phyloP scores from a whole-genome alignment of 2,113 vertebrate genomes.

The Toxostoma redivivum region DNA sequence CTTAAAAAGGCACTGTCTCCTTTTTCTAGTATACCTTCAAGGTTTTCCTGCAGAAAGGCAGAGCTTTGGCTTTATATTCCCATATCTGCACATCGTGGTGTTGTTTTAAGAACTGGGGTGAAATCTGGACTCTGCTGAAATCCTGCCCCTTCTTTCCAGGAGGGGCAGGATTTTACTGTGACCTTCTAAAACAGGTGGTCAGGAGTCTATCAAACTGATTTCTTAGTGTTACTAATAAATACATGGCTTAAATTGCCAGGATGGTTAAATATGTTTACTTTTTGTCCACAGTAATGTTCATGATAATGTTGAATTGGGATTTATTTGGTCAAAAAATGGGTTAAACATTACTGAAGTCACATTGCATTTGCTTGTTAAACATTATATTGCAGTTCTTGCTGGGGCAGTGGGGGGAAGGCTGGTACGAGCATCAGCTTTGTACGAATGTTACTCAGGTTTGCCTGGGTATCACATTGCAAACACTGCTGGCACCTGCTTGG shows the following conservation, averaged over 20 bases:
- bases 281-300: neutral
- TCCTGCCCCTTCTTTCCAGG: neutral
- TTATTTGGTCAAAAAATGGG: neutral
- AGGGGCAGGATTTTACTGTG: neutral
- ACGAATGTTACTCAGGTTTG: neutral
- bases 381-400: rapidly evolving
- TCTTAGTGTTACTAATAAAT: neutral
- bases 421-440: neutral
- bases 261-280: neutral
- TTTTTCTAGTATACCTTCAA: neutral
- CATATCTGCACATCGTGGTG: neutral
- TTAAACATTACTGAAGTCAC: neutral
- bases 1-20: neutral
- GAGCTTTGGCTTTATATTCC: neutral
- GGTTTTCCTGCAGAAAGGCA: neutral
- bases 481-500: conserved; percentile 15
- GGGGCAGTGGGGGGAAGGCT: neutral
- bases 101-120: neutral
- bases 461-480: neutral
- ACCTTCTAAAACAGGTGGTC: neutral
- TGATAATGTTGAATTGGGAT: neutral
- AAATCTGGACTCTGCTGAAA: neutral
- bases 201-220: neutral
- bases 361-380: neutral
- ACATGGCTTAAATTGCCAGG: neutral